phyloP scores from a whole-genome alignment of 2,888 invertebrate genomes.

The Barypeithes pellucidus region DNA sequence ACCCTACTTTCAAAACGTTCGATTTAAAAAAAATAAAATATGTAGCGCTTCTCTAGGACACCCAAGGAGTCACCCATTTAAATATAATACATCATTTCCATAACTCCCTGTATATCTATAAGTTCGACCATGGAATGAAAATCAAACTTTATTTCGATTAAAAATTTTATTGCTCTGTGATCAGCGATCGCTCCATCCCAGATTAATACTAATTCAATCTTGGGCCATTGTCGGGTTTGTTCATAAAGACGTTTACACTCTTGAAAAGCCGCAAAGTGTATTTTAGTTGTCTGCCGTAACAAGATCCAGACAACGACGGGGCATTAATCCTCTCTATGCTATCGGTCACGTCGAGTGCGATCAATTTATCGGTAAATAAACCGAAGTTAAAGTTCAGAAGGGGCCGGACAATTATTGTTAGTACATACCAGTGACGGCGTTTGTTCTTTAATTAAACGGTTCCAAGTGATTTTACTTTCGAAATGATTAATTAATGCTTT shows the following conservation, averaged over 20 bases:
- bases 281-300: constrained; percentile 27
- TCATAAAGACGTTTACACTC: constrained; percentile 27
- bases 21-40: no score
- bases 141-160: no score
- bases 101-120: no score
- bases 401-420: background rate
- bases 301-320: constrained; percentile 19
- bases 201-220: constrained; percentile 25
- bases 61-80: no score
- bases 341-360: constrained; percentile 29
- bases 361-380: constrained; percentile 31
- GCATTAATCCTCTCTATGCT: constrained; percentile 20
- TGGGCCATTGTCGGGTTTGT: constrained; percentile 23
- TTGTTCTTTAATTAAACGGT: background rate
- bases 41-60: no score
- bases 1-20: no score
- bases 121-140: no score
- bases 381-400: constrained; percentile 15
- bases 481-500: no score
- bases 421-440: background rate
- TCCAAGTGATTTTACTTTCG: background rate
- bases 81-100: no score
- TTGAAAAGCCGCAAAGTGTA: constrained; percentile 24
- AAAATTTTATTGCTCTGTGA: no score
- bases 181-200: background rate